These are phyloP conservation scores for Neopipo cinnamomea DNA, from an alignment of 2,113 vertebrate genomes.

Conservation along the genomic window DNA sequence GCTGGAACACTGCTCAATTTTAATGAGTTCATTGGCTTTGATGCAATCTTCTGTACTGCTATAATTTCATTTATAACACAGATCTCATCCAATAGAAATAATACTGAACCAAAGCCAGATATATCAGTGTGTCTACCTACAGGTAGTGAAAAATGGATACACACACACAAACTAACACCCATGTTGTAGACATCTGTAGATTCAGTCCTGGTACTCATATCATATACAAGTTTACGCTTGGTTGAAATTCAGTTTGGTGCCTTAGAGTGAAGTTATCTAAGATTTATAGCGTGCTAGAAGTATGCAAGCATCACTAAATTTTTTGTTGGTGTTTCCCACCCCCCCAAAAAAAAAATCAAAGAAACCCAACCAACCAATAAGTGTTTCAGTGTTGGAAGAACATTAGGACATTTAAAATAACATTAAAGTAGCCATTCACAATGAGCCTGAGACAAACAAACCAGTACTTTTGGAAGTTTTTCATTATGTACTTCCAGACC, in stretches of 20 bases:
- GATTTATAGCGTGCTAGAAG: neutral
- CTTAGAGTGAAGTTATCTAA: neutral
- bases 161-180: accelerated
- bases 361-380: accelerated
- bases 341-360: neutral
- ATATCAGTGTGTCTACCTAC: too few species aligned
- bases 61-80: neutral
- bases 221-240: neutral
- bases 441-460: neutral
- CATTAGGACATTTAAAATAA: neutral
- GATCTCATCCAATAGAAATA: neutral
- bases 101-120: neutral
- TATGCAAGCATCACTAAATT: neutral
- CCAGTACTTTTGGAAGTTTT: neutral
- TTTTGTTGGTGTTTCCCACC: neutral
- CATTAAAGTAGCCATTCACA: neutral
- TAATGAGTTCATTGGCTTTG: neutral
- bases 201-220: neutral
- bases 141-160: neutral
- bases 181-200: neutral
- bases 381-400: neutral
- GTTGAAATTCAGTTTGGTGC: neutral
- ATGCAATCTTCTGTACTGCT: neutral
- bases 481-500: neutral
- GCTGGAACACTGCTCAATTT: neutral